Evolutionary conservation across 2,888 invertebrate genomes (phyloP), one percentile per base, ranked within the genome.

Genomic region (Ptycholaimellus sp.): DNA sequence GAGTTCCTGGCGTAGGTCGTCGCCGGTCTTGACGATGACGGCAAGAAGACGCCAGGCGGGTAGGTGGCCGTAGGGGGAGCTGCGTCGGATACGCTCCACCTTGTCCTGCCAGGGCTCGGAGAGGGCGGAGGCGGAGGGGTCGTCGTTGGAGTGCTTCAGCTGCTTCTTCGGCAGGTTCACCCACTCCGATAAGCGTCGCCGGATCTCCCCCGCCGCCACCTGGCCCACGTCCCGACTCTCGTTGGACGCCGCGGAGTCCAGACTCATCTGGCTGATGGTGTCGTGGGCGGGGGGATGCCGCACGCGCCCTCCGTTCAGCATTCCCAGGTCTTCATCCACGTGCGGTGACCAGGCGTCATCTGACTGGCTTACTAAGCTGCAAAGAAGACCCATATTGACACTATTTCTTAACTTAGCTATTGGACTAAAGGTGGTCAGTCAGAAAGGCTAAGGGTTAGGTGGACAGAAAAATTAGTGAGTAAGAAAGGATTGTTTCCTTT

Each of bases 21-120:
- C 96, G 4, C 96, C 96, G 54, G 81, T 82, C 60, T 99, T 99
- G 4, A 99, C 83, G 50, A 99, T 99, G 40, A 83, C 83, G 2
- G 93, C 81, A 30, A 90, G 69, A 21, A 99, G 66, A 42, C 73
- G 72, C 96, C 96, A 99, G 43, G 76, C 78, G 6, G 74, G 68
- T 18, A 87, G 63, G 51, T 80, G 77, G 2, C 93, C 93, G 61
- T 90, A 99, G 0, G 93, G 93, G 1, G 93, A 93, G 3, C 75
- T 70, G 35, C 77, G 74, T 1, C 78, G 70, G 25, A 70, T 67
- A 31, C 69, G 49, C 19, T 48, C 42, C 33, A 58, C 52, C 44
- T 65, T 64, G 36, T 64, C 65, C 42, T 63, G 62, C 76, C 79
- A 81, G 0, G 80, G 78, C 59, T 82, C 78, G 55, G 90, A 90